A percentile compares a stretch with the other conserved stretches of the same genome.
These are phyloP conservation scores for Apus apus DNA, from an alignment of 2,113 vertebrate genomes.

Conservation along the genomic window DNA sequence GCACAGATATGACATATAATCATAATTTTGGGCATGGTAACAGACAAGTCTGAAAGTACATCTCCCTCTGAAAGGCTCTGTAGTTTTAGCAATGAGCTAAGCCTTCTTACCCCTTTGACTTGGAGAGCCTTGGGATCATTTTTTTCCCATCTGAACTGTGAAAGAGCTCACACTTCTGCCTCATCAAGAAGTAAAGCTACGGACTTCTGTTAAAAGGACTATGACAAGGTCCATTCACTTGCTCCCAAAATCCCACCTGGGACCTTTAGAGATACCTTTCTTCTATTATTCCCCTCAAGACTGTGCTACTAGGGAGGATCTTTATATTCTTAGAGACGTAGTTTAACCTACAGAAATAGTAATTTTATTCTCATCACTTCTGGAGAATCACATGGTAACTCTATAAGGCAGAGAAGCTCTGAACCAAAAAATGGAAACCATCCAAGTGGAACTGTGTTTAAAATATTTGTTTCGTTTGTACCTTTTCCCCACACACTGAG, in stretches of 20 bases:
- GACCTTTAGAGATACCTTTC: not conserved
- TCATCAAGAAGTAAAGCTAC: not conserved
- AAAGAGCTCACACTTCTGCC: not conserved
- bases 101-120: not conserved
- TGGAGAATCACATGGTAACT: not conserved
- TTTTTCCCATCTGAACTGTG: not conserved
- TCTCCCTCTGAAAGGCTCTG: not conserved
- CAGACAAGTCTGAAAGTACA: not conserved
- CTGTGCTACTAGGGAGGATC: not conserved
- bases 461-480: not conserved
- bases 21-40: not conserved
- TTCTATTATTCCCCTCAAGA: not conserved
- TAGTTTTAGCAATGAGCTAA: not conserved
- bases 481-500: not conserved
- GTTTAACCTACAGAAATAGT: not conserved
- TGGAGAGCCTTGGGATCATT: not conserved
- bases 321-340: not conserved
- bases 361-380: not conserved
- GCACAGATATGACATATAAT: not conserved
- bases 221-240: not conserved
- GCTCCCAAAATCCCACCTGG: not conserved
- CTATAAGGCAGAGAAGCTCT: not conserved
- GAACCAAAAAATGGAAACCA: not conserved
- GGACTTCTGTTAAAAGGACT: not conserved
- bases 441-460: not conserved